Base-by-base conservation (phyloP, 2,113 vertebrate genomes). In the Rhodinocichla rosea region DNA sequence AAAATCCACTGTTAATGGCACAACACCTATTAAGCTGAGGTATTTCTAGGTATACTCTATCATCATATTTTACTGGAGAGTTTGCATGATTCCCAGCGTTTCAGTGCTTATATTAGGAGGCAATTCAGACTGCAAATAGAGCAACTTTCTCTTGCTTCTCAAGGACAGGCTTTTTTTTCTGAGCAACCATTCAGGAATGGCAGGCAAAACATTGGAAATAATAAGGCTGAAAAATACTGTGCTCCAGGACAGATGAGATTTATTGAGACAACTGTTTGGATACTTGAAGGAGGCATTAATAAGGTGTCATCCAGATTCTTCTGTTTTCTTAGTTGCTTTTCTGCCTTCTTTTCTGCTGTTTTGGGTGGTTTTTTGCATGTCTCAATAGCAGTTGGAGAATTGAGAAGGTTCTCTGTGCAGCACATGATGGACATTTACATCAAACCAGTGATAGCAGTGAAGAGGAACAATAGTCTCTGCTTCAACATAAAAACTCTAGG, bases 1-100 rank as follows among this genome's bases (percentile, higher is more conserved):
- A 98, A 98, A 98, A 97, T 91, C 94, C 95, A 90, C 97, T 59
- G 50, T 96, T 98, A 98, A 98, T 97, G 96, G 97, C 95, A 98
- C 94, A 98, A 97, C 97, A 96, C 97, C 97, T 97, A 98, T 98
- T 98, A 98, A 96, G 94, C 91, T 81, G 95, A 98, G 97, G 83
- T 97, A 97, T 98, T 98, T 97, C 97, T 87, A 96, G 98, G 87
- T 93, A 55, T 71, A 96, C 74, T 98, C 94, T 85, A 92, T 98
- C 97, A 98, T 83, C 52, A 80, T 97, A 91, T 98, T 98, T 98
- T 98, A 97, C 93, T 96, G 91, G 95, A 79, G 78, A 96, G 97
- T 98, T 98, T 98, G 97, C 89, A 88, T 97, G 97, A 96, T 97
- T 97, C 95, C 96, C 96, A 96, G 90, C 15, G 42, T 97, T 98